A percentile compares a stretch with the other conserved stretches of the same genome.
Evolutionary conservation across 1,140 invertebrate genomes (phyloP).

Genomic region (Phthorimaea operculella): DNA sequence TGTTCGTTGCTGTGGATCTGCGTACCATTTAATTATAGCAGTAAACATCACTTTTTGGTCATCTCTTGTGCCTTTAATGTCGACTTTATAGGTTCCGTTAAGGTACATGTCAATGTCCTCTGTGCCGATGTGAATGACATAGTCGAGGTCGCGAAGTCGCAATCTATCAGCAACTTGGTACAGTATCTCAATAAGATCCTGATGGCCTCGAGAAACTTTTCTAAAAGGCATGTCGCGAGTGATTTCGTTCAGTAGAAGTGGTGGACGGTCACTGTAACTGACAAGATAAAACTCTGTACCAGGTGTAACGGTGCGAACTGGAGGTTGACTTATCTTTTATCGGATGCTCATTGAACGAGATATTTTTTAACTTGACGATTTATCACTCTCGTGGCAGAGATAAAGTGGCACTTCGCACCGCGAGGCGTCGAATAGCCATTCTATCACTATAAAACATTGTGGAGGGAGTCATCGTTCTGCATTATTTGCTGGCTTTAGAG

Average conservation of each 20-base stretch:
- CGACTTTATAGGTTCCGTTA: slow-evolving; percentile 32
- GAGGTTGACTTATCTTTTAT: slow-evolving; percentile 3
- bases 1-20: slow-evolving; percentile 25
- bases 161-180: slow-evolving; percentile 29
- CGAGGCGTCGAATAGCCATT: background rate
- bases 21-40: slow-evolving; percentile 42
- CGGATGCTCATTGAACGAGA: background rate
- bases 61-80: slow-evolving; percentile 28
- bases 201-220: slow-evolving; percentile 35
- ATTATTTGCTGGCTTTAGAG: background rate
- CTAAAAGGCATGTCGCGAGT: slow-evolving; percentile 30
- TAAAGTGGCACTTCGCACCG: background rate
- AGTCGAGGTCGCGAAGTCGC: slow-evolving; percentile 30
- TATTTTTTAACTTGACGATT: slow-evolving; percentile 1
- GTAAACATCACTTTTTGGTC: slow-evolving; percentile 28
- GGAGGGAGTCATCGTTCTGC: background rate
- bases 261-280: slow-evolving; percentile 12
- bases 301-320: background rate
- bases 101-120: slow-evolving; percentile 38
- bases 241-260: background rate
- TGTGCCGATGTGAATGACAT: slow-evolving; percentile 25
- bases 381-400: background rate
- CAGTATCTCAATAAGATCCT: slow-evolving; percentile 40
- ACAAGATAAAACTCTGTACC: slow-evolving; percentile 13
- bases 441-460: slow-evolving; percentile 2